A percentile compares a stretch with the other conserved stretches of the same genome.
Evolutionary conservation across 2,888 invertebrate genomes (phyloP).

Genomic region (Brenthis hecate): DNA sequence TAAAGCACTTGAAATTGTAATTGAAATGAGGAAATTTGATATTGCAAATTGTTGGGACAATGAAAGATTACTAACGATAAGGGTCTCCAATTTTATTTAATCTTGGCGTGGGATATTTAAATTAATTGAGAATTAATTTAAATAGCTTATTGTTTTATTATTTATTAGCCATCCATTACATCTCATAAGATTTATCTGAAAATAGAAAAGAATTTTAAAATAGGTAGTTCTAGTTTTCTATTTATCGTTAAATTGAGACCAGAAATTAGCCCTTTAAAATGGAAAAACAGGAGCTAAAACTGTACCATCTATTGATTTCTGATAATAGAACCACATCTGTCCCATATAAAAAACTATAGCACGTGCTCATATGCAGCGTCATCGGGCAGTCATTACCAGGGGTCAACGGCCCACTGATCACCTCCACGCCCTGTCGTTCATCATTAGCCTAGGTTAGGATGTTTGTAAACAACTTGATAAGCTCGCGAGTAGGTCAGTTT

Average conservation of each 20-base stretch:
- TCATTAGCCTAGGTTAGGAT: constrained; percentile 82
- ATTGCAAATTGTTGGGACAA: constrained; percentile 1
- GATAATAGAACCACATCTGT: constrained; percentile 44
- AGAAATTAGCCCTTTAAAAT: background rate
- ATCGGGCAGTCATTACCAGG: constrained; percentile 79
- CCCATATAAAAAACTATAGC: constrained; percentile 49
- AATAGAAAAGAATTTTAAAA: no score
- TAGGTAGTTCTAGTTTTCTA: no score
- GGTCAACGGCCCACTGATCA: constrained; percentile 79
- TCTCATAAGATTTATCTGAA: no score
- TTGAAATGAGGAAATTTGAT: constrained; percentile 32
- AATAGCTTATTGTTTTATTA: no score
- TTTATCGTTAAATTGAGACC: no score
- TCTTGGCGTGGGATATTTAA: no score
- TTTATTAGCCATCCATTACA: no score
- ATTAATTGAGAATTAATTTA: no score
- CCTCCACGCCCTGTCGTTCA: constrained; percentile 79
- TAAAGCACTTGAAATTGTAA: constrained; percentile 45
- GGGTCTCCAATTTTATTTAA: no score
- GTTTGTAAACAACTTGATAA: constrained; percentile 79
- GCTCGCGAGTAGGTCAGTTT: constrained; percentile 44
- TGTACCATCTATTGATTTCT: constrained; percentile 25
- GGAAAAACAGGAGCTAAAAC: background rate
- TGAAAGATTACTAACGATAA: background rate
- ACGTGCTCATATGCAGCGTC: constrained; percentile 77